Evolutionary conservation across 2,888 invertebrate species (phyloP).

Genomic region (Tetragonula carbonaria): DNA sequence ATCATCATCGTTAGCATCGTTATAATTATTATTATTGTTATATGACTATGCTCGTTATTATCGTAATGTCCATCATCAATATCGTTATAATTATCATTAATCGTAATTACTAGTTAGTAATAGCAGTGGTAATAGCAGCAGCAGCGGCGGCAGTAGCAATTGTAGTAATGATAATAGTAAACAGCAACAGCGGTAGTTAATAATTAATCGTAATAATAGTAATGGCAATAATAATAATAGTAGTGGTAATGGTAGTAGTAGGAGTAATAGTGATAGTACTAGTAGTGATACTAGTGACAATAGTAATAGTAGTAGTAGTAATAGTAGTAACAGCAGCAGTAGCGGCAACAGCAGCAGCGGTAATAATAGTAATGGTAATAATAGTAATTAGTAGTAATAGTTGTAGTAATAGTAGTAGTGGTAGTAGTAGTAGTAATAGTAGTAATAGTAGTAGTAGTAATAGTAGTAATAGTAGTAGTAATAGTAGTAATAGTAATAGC

Average conservation of each 20-base stretch:
- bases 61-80: neutral
- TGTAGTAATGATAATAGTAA: conserved; percentile 2
- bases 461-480: neutral
- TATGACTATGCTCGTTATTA: conserved; percentile 7
- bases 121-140: conserved; percentile 43
- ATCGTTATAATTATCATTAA: conserved; percentile 8
- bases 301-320: neutral
- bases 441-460: conserved; percentile 4
- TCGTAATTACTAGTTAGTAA: conserved; percentile 1
- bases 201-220: conserved; percentile 8
- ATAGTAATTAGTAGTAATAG: conserved; percentile 15
- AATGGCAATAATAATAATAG: conserved; percentile 33
- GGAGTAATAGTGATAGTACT: conserved; percentile 4
- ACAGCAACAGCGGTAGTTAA: neutral
- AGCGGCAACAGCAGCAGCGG: conserved; percentile 1
- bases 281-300: neutral
- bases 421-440: neutral
- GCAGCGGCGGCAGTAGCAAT: neutral
- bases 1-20: conserved; percentile 51
- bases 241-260: conserved; percentile 24
- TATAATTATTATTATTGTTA: conserved; percentile 25
- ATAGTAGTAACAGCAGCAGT: neutral
- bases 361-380: conserved; percentile 49
- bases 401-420: neutral
- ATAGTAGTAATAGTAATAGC: neutral